Evolutionary conservation across 2,888 invertebrate species (phyloP).

Genomic region (Lasioglossum leucozonium): DNA sequence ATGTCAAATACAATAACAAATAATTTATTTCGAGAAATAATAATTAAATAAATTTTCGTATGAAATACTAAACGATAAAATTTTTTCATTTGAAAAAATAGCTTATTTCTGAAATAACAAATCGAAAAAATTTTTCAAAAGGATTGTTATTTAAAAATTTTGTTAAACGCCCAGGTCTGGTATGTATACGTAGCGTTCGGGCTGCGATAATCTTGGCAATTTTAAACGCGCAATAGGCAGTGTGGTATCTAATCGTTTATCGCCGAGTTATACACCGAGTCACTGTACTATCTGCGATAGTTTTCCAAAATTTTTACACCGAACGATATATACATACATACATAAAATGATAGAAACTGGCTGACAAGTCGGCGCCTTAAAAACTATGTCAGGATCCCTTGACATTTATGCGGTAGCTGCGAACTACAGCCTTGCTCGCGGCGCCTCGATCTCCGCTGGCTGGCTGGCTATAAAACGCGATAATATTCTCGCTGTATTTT

Average conservation of each 20-base stretch:
- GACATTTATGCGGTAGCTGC: constrained; percentile 66
- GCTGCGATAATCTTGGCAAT: constrained; percentile 66
- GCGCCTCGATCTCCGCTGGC: constrained; percentile 28
- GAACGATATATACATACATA: neutral
- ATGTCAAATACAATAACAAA: too few relatives aligned
- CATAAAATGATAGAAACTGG: neutral
- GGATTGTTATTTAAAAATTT: too few relatives aligned
- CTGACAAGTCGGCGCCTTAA: constrained; percentile 23
- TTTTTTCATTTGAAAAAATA: too few relatives aligned
- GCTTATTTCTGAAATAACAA: too few relatives aligned
- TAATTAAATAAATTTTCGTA: too few relatives aligned
- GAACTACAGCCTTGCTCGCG: constrained; percentile 61
- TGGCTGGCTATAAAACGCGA: constrained; percentile 17
- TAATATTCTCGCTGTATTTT: constrained; percentile 38
- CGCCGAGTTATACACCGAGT: constrained; percentile 49
- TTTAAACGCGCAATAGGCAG: constrained; percentile 66
- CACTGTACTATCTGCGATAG: constrained; percentile 56
- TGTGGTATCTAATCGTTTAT: constrained; percentile 70
- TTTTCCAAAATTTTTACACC: constrained; percentile 43
- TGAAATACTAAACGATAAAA: too few relatives aligned
- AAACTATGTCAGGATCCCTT: constrained; percentile 70
- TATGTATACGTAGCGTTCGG: constrained; percentile 16
- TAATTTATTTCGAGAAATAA: too few relatives aligned
- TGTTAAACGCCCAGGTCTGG: neutral
- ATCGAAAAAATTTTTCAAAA: too few relatives aligned